Base-by-base conservation (phyloP, 2,113 vertebrate species). In the Phalacrocorax carbo region DNA sequence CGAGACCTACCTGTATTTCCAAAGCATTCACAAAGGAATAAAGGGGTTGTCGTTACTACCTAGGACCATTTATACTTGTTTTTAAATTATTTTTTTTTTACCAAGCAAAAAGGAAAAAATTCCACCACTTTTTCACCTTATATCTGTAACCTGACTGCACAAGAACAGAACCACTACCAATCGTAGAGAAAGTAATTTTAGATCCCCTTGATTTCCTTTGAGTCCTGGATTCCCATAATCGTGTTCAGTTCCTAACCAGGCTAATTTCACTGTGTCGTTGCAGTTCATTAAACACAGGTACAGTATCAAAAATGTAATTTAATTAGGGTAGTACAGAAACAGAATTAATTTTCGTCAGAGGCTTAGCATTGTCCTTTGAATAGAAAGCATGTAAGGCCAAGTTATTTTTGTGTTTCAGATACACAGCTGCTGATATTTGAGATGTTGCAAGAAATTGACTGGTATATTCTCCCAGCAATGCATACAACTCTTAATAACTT, bases 301-400 rank as follows among this genome's bases (percentile, higher is more conserved):
- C 34, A 76, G 60, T 44, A 91, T 72, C 46, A 91, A 90, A 96
- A 85, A 54, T 12, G 2, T 66, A 82, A 76, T 60, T 94, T 82
- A 94, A 94, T 91, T 94, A 82, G 92, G 29, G 51, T 61, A 93
- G n/a, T 36, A 92, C 82, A 75, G 78, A 89, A 95, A 44, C 26
- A 93, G 90, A 93, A 91, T 44, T 87, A 57, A 89, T 86, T 89
- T 34, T 95, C 86, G 60, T 88, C 49, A 73, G 66, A 95, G 34
- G 21, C 26, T 44, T 79, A 55, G 84, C 58, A 66, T 30, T 91
- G 84, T 95, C 78, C 89, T 80, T 73, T 51, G 61, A 85, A 94
- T 36, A 91, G 38, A 77, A 94, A 85, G 46, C n/a, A 76, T 18
- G 27, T 36, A 88, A 90, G 86, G 69, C 60, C 57, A 88, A 94